Conservation (phyloP, 2,113 vertebrate genomes). For the Rhodinocichla rosea region DNA sequence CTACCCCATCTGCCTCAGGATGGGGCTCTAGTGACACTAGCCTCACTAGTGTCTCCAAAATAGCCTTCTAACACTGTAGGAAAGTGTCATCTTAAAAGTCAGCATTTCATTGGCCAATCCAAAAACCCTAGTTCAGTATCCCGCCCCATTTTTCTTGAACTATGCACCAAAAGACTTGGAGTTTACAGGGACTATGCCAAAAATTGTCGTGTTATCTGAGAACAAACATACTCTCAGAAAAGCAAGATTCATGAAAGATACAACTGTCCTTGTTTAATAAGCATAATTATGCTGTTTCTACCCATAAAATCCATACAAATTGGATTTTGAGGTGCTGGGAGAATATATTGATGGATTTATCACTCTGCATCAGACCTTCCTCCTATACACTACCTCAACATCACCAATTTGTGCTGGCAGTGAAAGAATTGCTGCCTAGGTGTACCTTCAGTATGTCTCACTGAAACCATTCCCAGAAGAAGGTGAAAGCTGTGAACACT, state of each 20-base stretch:
- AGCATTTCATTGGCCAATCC: neutral
- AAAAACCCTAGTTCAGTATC: neutral
- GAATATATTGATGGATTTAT: neutral
- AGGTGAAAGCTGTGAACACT: neutral
- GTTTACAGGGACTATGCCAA: neutral
- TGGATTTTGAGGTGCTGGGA: neutral
- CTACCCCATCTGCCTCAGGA: neutral
- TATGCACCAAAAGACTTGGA: neutral
- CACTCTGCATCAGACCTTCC: neutral
- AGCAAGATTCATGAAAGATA: neutral
- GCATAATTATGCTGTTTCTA: neutral
- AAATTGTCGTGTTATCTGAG: neutral
- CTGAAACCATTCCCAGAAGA: neutral
- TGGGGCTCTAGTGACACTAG: accelerated
- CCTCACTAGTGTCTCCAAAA: neutral
- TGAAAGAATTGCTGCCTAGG: neutral
- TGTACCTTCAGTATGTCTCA: neutral
- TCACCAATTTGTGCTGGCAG: neutral
- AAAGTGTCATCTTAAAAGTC: neutral
- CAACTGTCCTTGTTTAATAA: neutral
- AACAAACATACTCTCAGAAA: neutral
- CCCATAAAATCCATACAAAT: neutral
- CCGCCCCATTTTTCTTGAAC: neutral
- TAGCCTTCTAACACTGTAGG: neutral
- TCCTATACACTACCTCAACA: neutral